These are phyloP conservation scores for Lota lota DNA, from an alignment of 2,113 vertebrate genomes.

Conservation along the genomic window DNA sequence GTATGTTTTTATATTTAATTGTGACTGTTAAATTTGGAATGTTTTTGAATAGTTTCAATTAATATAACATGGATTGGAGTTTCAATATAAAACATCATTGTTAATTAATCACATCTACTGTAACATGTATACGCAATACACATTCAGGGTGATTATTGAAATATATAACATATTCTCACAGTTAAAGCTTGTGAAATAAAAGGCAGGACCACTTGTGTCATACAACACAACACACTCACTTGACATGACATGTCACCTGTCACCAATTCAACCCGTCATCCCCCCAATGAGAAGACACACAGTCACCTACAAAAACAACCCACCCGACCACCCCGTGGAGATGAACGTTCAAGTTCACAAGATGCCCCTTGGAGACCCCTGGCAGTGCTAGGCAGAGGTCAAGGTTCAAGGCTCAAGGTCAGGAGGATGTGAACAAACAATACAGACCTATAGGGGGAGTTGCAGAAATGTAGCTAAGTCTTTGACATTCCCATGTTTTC, in stretches of 20 bases:
- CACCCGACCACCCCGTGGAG: conserved; percentile 75
- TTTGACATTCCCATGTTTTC: not conserved
- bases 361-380: conserved; percentile 80
- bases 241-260: conserved; percentile 42
- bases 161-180: not conserved
- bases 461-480: not conserved
- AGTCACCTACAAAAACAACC: conserved; percentile 86
- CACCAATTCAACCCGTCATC: conserved; percentile 83
- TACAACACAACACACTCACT: too few species aligned
- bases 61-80: too few species aligned
- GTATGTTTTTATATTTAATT: too few species aligned
- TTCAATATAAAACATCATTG: too few species aligned
- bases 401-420: conserved; percentile 4
- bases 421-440: conserved; percentile 4
- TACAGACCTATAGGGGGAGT: conserved; percentile 21
- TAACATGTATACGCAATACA: too few species aligned
- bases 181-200: not conserved
- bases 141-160: not conserved
- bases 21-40: too few species aligned
- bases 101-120: too few species aligned
- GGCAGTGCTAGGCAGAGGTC: conserved; percentile 55
- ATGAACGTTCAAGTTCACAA: conserved; percentile 87
- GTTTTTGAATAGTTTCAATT: too few species aligned
- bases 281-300: conserved; percentile 90
- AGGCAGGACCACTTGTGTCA: too few species aligned